These are phyloP conservation scores for Neoitamus cyanurus DNA, from an alignment of 2,888 invertebrate species.

Conservation along the genomic window DNA sequence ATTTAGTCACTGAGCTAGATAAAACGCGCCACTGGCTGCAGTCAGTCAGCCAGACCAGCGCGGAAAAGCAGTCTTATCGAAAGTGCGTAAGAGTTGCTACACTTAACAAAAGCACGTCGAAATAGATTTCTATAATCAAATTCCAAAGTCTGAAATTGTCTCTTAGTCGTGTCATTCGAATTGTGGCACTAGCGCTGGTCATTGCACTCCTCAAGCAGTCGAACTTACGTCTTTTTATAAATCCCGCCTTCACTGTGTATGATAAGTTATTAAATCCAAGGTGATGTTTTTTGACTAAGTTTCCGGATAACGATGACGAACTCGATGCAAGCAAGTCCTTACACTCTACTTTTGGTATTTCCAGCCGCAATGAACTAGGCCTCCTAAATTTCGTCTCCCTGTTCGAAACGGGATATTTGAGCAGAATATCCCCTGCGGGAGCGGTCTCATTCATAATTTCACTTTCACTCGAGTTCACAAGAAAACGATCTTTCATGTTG, in stretches of 20 bases:
- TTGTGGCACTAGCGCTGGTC: neutral
- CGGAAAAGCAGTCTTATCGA: neutral
- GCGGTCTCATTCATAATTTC: neutral
- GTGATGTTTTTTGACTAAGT: conserved; percentile 53
- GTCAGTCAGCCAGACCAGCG: neutral
- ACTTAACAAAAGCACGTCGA: neutral
- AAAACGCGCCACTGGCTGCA: neutral
- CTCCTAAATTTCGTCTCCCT: neutral
- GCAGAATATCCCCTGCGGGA: neutral
- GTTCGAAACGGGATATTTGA: neutral
- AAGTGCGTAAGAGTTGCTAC: neutral
- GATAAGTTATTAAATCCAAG: conserved; percentile 62
- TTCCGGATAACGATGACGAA: neutral
- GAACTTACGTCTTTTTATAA: conserved; percentile 61
- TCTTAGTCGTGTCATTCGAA: neutral
- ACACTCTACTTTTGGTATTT: neutral
- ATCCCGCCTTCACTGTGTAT: conserved; percentile 59
- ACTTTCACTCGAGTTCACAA: conserved; percentile 12
- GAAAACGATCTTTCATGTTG: conserved; percentile 13
- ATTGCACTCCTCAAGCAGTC: neutral
- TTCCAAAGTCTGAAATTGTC: neutral
- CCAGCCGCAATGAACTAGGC: neutral
- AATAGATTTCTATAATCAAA: neutral
- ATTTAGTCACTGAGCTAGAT: neutral
- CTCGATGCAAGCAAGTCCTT: neutral